Conservation (phyloP, 2,113 vertebrate species). For the Heteronetta atricapilla region DNA sequence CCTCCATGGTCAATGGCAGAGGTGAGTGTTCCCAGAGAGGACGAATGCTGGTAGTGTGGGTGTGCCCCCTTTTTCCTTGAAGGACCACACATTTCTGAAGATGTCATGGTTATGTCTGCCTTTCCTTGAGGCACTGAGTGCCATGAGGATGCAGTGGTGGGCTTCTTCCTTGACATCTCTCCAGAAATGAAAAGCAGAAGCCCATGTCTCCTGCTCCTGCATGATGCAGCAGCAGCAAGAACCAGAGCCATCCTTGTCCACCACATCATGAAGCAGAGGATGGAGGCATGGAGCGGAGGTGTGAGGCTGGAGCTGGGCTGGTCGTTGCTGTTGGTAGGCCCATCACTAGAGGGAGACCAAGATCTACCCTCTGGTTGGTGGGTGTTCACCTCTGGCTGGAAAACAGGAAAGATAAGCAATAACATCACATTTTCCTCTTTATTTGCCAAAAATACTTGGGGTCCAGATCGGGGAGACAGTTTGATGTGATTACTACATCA, state of each 20-base stretch:
- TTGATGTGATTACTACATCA: background rate
- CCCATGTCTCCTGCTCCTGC: background rate
- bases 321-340: background rate
- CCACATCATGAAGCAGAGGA: fast-evolving
- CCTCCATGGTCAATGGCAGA: fast-evolving
- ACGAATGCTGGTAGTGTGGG: fast-evolving
- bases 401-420: background rate
- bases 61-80: background rate
- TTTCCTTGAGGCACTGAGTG: background rate
- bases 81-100: fast-evolving
- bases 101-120: background rate
- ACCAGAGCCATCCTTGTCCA: background rate
- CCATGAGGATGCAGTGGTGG: background rate
- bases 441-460: background rate
- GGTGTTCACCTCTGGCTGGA: background rate
- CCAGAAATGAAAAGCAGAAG: background rate
- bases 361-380: background rate
- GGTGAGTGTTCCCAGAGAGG: background rate
- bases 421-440: background rate
- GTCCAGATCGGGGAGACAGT: background rate
- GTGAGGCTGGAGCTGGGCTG: background rate
- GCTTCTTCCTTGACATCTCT: background rate
- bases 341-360: conserved; percentile 59
- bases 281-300: fast-evolving
- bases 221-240: background rate